Evolutionary conservation across 1,140 invertebrate species (phyloP).

Genomic region (Arion vulgaris): DNA sequence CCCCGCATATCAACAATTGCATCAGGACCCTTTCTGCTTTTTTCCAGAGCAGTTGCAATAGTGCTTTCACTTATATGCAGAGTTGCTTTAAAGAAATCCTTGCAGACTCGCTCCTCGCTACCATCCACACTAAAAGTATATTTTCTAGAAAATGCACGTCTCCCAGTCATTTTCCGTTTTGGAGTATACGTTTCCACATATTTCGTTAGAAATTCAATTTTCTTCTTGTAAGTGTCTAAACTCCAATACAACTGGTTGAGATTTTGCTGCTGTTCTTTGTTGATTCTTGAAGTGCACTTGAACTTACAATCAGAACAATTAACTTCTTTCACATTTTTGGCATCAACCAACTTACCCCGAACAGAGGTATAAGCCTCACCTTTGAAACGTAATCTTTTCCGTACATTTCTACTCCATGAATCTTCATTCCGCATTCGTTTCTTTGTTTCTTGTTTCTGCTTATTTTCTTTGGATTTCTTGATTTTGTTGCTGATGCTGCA

Average conservation of each 20-base stretch:
- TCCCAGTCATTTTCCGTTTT: conserved; percentile 32
- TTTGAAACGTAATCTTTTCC: conserved; percentile 32
- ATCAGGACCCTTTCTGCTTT: conserved; percentile 19
- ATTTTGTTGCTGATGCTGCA: too few relatives aligned
- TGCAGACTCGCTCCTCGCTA: conserved; percentile 22
- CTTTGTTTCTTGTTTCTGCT: conserved; percentile 8
- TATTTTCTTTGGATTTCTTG: conserved; percentile 11
- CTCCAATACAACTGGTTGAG: conserved; percentile 26
- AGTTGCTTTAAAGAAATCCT: conserved; percentile 30
- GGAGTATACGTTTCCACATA: conserved; percentile 33
- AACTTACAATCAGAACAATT: conserved; percentile 32
- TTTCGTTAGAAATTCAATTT: conserved; percentile 22
- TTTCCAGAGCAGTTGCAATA: conserved; percentile 26
- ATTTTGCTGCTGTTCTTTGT: not conserved
- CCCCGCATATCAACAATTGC: conserved; percentile 30
- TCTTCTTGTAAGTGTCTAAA: conserved; percentile 28
- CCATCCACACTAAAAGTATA: conserved; percentile 27
- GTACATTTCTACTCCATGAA: conserved; percentile 23
- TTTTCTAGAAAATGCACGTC: conserved; percentile 22
- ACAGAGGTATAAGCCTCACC: conserved; percentile 34
- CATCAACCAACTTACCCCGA: conserved; percentile 21
- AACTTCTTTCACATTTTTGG: conserved; percentile 19
- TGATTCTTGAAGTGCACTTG: conserved; percentile 24
- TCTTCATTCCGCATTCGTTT: conserved; percentile 36
- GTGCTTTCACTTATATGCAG: conserved; percentile 37